A percentile compares a stretch with the other conserved stretches of the same genome.
Conservation (phyloP, 2,888 invertebrate species). For the Lacanobia wlatinum region DNA sequence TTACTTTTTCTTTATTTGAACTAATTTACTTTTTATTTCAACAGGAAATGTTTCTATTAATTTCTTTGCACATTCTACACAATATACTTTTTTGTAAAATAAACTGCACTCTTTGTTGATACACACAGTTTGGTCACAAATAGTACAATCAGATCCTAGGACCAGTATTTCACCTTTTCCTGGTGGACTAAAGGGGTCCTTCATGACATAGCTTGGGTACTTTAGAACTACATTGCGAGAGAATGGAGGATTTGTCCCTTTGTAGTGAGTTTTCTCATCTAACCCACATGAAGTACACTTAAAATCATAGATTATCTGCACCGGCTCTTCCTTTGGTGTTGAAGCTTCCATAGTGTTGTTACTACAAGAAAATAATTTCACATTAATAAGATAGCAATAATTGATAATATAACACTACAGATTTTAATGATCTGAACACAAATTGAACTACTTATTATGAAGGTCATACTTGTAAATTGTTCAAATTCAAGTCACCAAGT, state of each 20-base stretch:
- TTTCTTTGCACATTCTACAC: slow-evolving; percentile 92
- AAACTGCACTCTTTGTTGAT: slow-evolving; percentile 94
- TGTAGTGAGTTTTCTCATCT: slow-evolving; percentile 94
- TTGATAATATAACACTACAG: not conserved
- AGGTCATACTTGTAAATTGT: not conserved
- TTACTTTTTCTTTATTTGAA: slow-evolving; percentile 74
- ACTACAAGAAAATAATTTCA: slow-evolving; percentile 72
- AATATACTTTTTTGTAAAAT: slow-evolving; percentile 94
- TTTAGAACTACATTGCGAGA: slow-evolving; percentile 92
- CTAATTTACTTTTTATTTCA: slow-evolving; percentile 92
- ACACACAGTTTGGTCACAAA: slow-evolving; percentile 93
- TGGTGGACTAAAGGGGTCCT: slow-evolving; percentile 95
- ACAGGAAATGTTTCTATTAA: slow-evolving; percentile 92
- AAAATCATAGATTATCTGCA: slow-evolving; percentile 86
- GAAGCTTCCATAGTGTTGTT: slow-evolving; percentile 74
- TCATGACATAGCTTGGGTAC: slow-evolving; percentile 95
- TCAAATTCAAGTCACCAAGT: too few relatives aligned
- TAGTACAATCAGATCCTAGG: slow-evolving; percentile 94
- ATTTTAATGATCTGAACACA: not conserved
- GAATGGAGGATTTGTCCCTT: slow-evolving; percentile 94
- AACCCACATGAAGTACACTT: slow-evolving; percentile 92
- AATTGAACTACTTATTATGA: not conserved
- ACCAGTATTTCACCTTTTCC: slow-evolving; percentile 94
- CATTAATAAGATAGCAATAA: not conserved
- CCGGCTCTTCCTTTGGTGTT: slow-evolving; percentile 73